Percentiles rank a stretch among this genome's conserved stretches.
Conservation (phyloP, 2,113 vertebrate species). For the Salvelinus fontinalis region DNA sequence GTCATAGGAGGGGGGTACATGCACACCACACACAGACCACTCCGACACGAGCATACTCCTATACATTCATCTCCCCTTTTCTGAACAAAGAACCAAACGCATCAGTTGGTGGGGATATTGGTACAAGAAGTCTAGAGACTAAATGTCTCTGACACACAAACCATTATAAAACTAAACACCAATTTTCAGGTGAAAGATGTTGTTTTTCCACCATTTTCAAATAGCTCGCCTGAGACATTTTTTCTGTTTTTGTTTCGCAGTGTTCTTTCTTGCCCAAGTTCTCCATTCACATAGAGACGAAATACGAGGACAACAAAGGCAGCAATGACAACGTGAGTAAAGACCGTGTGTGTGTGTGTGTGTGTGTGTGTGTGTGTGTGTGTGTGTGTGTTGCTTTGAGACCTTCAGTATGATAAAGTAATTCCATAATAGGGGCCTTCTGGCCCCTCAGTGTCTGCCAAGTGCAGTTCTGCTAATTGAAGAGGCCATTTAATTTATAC, state of each 20-base stretch:
- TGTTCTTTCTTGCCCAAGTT: constrained; percentile 92
- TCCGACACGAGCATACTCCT: too few species aligned
- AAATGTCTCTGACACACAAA: too few species aligned
- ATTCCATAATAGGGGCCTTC: not conserved
- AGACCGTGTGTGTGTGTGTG: not conserved
- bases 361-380: not conserved
- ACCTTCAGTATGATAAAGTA: not conserved
- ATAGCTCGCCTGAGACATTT: not conserved
- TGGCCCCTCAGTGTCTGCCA: not conserved
- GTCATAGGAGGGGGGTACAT: not conserved
- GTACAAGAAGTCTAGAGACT: too few species aligned
- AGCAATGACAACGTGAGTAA: constrained; percentile 85
- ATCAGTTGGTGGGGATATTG: too few species aligned
- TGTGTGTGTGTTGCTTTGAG: not conserved
- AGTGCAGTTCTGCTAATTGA: not conserved
- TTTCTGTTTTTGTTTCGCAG: constrained; percentile 58
- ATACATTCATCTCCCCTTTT: too few species aligned
- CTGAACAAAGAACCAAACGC: too few species aligned
- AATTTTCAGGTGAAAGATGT: too few species aligned
- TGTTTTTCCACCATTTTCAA: too few species aligned
- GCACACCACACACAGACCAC: not conserved
- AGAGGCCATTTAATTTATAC: not conserved
- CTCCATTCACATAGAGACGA: constrained; percentile 94
- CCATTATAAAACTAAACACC: too few species aligned
- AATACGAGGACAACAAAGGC: constrained; percentile 92